Evolutionary conservation across 2,888 invertebrate genomes (phyloP).

Genomic region (Thysanoteuthis rhombus): DNA sequence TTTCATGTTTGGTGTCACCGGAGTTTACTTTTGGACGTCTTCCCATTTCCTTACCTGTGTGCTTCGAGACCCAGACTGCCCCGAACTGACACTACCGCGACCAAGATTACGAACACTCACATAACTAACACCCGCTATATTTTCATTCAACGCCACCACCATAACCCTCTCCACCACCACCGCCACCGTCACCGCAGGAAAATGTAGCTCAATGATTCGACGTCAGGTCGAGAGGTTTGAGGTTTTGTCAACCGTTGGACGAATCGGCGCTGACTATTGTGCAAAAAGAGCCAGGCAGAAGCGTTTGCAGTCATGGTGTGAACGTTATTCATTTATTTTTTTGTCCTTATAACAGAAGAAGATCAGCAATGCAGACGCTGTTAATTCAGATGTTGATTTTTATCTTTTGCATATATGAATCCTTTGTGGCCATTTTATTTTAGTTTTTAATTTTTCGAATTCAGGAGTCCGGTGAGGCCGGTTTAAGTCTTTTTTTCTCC

Average conservation of each 20-base stretch:
- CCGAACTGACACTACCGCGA: neutral
- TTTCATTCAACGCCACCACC: neutral
- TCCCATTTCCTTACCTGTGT: neutral
- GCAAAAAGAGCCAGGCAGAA: too few species aligned
- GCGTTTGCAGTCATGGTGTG: too few species aligned
- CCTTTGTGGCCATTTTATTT: too few species aligned
- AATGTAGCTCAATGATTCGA: neutral
- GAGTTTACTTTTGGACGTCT: neutral
- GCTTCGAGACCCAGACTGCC: neutral
- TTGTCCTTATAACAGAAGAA: too few species aligned
- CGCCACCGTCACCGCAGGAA: neutral
- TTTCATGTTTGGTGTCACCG: neutral
- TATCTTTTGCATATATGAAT: too few species aligned
- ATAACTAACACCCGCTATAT: neutral
- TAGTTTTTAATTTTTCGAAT: too few species aligned
- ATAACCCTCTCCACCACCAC: neutral
- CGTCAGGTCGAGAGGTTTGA: neutral
- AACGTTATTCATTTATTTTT: too few species aligned
- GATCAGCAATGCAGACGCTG: too few species aligned
- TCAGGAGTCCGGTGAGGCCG: too few species aligned
- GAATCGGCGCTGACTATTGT: neutral
- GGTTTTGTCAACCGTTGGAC: neutral
- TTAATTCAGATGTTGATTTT: too few species aligned
- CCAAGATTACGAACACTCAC: neutral
- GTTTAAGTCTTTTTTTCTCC: too few species aligned